phyloP scores from a whole-genome alignment of 92 coral and sea anemone species.

The Phenganax marumi region DNA sequence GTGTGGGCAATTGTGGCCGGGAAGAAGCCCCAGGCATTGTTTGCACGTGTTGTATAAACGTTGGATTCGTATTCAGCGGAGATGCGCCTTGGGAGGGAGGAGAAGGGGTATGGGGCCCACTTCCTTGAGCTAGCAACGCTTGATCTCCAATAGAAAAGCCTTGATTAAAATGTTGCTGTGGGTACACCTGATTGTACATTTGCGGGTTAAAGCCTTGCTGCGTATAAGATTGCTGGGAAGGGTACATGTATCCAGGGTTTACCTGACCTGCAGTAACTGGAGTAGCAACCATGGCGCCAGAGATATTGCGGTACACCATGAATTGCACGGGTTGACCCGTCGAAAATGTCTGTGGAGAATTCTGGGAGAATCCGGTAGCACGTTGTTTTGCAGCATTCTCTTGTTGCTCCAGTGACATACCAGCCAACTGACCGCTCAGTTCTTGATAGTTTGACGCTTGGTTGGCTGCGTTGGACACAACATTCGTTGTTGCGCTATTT shows the following conservation, averaged over 20 bases:
- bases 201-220: constrained; percentile 49
- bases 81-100: constrained; percentile 88
- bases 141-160: constrained; percentile 31
- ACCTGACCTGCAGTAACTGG: constrained; percentile 62
- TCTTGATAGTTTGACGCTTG: constrained; percentile 74
- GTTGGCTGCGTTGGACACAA: constrained; percentile 50
- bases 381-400: constrained; percentile 73
- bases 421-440: constrained; percentile 70
- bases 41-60: constrained; percentile 28
- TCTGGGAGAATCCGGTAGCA: constrained; percentile 71
- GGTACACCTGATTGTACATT: constrained; percentile 62
- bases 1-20: constrained; percentile 36
- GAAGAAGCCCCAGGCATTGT: constrained; percentile 29
- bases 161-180: constrained; percentile 12
- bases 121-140: constrained; percentile 20
- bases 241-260: constrained; percentile 52
- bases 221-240: constrained; percentile 44
- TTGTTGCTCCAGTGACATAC: constrained; percentile 69
- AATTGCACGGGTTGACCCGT: constrained; percentile 84
- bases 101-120: constrained; percentile 82
- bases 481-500: constrained; percentile 54
- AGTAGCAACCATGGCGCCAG: constrained; percentile 61
- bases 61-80: constrained; percentile 58
- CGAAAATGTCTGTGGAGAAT: constrained; percentile 77
- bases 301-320: constrained; percentile 67